Base-by-base conservation (phyloP, 2,113 vertebrate species). In the Chionodraco myersi region DNA sequence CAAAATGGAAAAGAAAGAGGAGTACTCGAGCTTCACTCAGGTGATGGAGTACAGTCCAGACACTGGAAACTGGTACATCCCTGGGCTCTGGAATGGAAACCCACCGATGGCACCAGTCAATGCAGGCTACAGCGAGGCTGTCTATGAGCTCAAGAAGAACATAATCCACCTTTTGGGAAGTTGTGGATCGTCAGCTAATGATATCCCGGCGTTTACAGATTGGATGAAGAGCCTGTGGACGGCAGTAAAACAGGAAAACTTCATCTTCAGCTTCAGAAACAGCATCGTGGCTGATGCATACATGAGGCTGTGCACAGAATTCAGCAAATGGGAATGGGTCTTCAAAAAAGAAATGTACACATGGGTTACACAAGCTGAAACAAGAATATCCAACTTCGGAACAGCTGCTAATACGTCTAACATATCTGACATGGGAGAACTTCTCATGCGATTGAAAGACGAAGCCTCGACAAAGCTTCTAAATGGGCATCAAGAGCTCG, bases 191-290 rank as follows among this genome's bases (percentile, higher is more conserved):
- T 53, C 71, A 56, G 10, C 65, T 21, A 84, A 87, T 48, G 36
- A 83, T 6, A 66, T 94, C 1, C 16, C 45, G 7, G 71, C 86
- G 4, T 93, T 94, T 62, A 75, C 77, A 18, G 77, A 86, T 41
- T 94, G 93, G 92, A 88, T 87, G 34, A 76, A 53, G 79, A 91
- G 86, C 10, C 79, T 94, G 34, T 94, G 92, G 92, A 91, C 71
- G 72, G 88, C 92, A 66, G 93, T 94, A 1, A 94, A 93, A 45
- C 89, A 92, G 74, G 92, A 95, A 79, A 92, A 94, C 76, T 93
- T 94, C 82, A 94, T 94, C 48, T 94, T 94, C 70, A 94, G 90
- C 71, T 94, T 94, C 75, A 91, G 89, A 60, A 94, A 94, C 56
- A 93, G 90, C 23, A 68, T 93, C 0, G 93, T 93, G 56, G 92